phyloP scores from a whole-genome alignment of 1,140 invertebrate genomes.

The Drosophila nannoptera region DNA sequence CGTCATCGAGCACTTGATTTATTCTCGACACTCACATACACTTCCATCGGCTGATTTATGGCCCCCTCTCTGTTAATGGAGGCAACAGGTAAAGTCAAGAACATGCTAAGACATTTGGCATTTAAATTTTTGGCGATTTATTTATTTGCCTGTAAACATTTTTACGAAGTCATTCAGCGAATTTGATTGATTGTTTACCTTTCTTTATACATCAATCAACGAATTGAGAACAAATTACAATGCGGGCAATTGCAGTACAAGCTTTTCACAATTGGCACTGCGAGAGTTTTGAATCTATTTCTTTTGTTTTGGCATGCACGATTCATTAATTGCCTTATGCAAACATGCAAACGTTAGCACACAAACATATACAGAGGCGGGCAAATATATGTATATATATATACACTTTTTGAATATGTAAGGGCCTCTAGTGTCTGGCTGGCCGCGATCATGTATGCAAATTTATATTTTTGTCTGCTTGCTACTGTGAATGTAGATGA shows the following conservation, averaged over 20 bases:
- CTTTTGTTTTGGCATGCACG: conserved; percentile 11
- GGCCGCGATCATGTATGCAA: conserved; percentile 5
- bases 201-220: conserved; percentile 18
- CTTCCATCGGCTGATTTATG: conserved; percentile 19
- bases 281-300: neutral
- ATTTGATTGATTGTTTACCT: conserved; percentile 8
- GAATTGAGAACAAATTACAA: conserved; percentile 14
- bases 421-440: conserved; percentile 5
- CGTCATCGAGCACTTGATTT: conserved; percentile 33
- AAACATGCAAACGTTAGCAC: neutral
- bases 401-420: conserved; percentile 10
- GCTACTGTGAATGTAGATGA: neutral
- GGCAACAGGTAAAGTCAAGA: neutral
- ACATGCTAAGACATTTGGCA: conserved; percentile 10
- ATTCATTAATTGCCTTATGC: conserved; percentile 17
- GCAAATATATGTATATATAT: conserved; percentile 17
- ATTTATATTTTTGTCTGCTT: neutral
- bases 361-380: neutral
- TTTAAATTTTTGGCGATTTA: conserved; percentile 11
- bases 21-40: conserved; percentile 18
- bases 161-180: neutral
- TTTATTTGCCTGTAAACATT: neutral
- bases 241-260: conserved; percentile 8
- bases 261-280: conserved; percentile 24
- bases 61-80: neutral